Evolutionary conservation across 2,797 vertebrate species (phyloP).

Genomic region (Phoebastria nigripes): DNA sequence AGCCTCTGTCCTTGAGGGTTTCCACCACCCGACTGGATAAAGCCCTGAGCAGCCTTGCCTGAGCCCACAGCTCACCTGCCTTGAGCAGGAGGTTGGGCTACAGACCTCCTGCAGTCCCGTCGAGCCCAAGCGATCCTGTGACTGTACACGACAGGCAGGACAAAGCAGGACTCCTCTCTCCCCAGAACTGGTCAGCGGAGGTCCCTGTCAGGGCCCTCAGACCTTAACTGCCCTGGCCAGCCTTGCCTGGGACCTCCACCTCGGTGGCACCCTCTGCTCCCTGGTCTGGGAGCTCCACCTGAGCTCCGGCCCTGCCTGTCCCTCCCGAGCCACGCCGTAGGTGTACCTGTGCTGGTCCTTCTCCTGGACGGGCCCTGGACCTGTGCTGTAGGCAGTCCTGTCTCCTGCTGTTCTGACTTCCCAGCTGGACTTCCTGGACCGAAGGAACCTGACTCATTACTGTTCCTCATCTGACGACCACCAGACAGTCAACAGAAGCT

Average conservation of each 20-base stretch:
- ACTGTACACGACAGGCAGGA: accelerated
- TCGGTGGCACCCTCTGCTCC: background rate
- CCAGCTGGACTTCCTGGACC: background rate
- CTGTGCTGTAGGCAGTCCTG: accelerated
- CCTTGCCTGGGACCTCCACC: background rate
- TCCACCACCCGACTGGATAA: background rate
- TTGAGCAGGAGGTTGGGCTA: background rate
- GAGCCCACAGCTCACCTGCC: background rate
- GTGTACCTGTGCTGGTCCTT: background rate
- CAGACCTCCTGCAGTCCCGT: background rate
- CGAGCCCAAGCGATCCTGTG: accelerated
- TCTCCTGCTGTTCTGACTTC: background rate
- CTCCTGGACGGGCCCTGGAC: background rate
- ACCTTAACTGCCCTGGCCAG: background rate
- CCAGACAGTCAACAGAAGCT: background rate
- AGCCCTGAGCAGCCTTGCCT: background rate
- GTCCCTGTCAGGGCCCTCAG: accelerated
- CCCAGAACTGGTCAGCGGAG: accelerated
- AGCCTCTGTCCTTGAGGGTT: background rate
- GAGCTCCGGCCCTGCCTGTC: background rate
- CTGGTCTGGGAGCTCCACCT: background rate
- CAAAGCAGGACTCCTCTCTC: background rate
- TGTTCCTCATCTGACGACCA: accelerated
- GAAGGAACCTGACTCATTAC: background rate
- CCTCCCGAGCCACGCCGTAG: accelerated